Base-by-base conservation (phyloP, 2,113 vertebrate species). In the Cricetomys ansorgei region DNA sequence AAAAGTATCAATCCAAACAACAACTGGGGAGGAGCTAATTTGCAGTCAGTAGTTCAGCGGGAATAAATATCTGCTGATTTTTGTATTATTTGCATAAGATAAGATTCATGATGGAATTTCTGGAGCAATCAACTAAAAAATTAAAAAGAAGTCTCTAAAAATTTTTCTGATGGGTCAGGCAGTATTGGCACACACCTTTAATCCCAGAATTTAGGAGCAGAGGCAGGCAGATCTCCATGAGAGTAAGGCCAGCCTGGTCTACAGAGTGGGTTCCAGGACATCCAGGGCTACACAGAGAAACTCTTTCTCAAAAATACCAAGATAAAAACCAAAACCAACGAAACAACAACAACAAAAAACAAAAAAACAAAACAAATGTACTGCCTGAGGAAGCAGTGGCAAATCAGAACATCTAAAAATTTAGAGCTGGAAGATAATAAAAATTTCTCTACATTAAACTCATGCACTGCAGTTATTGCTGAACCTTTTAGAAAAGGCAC, bases 131-230 rank as follows among this genome's bases (percentile, higher is more conserved):
- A n/a, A 77, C 48, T 57, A 55, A 57, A 87, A 90, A 53, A 13
- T 62, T 92, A 69, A 92, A 87, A 96, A 45, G 37, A 88, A 21
- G 11, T 69, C 53, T n/a, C 40, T 67, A 86, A 48, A 86, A 69
- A 50, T 13, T 11, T 86, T 50, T 50, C 45, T 86, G 15, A 80
- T 86, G 9, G 79, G 85, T 72, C 29, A 77, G 77, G 7, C 3
- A 53, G 1, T 77, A 17, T 10, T 67, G 10, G 37, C n/a, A n/a
- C n/a, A n/a, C n/a, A n/a, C n/a, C n/a, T n/a, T n/a, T n/a, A n/a
- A n/a, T n/a, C n/a, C n/a, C n/a, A n/a, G n/a, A n/a, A n/a, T n/a
- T n/a, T n/a, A n/a, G n/a, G n/a, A n/a, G n/a, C n/a, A n/a, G n/a
- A n/a, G n/a, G n/a, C n/a, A n/a, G n/a, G n/a, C n/a, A n/a, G n/a